phyloP scores from a whole-genome alignment of 2,797 vertebrate genomes.

The Lacerta bilineata region DNA sequence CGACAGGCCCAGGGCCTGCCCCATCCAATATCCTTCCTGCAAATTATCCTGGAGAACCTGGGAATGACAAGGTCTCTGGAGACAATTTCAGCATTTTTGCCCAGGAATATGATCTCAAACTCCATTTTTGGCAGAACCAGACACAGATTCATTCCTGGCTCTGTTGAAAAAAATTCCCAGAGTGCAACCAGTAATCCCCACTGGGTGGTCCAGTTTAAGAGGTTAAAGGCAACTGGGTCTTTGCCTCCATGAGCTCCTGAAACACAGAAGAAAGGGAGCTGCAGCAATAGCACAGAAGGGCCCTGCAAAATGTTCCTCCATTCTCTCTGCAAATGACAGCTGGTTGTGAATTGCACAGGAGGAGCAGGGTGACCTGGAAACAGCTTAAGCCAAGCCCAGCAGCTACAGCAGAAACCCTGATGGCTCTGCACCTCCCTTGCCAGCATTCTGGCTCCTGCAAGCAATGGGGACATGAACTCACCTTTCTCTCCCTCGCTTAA shows the following conservation, averaged over 20 bases:
- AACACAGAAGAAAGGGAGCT: neutral
- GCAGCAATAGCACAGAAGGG: neutral
- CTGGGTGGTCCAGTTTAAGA: neutral
- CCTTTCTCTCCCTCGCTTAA: neutral
- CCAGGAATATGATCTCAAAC: neutral
- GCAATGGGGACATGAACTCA: neutral
- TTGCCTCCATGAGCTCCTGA: neutral
- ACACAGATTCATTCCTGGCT: neutral
- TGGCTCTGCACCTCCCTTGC: neutral
- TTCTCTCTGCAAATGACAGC: neutral
- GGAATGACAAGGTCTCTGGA: neutral
- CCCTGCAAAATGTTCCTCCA: neutral
- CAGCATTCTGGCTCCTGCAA: neutral
- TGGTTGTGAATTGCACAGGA: slow-evolving; percentile 4
- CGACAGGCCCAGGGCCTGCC: no score
- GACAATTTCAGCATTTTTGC: no score
- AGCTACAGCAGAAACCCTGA: neutral
- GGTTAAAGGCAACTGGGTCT: neutral
- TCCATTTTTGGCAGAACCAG: neutral
- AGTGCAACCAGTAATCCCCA: neutral
- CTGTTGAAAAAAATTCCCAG: neutral
- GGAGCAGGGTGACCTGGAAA: slow-evolving; percentile 38
- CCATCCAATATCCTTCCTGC: neutral
- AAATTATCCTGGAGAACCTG: neutral
- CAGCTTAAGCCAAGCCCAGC: neutral